Conservation (phyloP, 2,888 invertebrate genomes). For the Barypeithes pellucidus region DNA sequence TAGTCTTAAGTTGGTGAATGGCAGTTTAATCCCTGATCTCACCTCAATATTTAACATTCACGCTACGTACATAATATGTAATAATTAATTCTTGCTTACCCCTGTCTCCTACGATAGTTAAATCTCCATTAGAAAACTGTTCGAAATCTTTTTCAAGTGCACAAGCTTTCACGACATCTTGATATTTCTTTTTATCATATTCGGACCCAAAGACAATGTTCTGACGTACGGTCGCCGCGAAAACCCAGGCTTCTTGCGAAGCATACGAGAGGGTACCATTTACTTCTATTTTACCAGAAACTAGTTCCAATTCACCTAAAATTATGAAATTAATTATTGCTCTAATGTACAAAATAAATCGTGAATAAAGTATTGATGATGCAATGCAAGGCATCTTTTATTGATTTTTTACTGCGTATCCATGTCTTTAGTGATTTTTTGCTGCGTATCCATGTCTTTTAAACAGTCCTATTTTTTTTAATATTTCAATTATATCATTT, state of each 20-base stretch:
- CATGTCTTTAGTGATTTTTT: no score
- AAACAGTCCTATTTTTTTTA: no score
- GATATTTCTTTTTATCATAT: conserved; percentile 76
- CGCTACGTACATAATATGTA: no score
- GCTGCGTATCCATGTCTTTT: no score
- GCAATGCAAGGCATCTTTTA: no score
- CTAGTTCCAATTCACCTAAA: conserved; percentile 75
- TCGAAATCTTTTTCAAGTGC: conserved; percentile 83
- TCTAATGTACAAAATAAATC: no score
- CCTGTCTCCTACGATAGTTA: conserved; percentile 85
- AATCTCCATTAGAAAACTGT: conserved; percentile 80
- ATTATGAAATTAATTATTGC: neutral
- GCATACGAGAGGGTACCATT: conserved; percentile 82
- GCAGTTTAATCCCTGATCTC: no score
- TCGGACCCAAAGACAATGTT: conserved; percentile 89
- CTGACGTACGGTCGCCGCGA: conserved; percentile 83
- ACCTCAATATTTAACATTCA: no score
- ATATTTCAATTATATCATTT: no score
- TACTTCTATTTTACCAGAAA: conserved; percentile 76
- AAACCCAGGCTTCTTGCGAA: conserved; percentile 90
- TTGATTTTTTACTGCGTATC: no score
- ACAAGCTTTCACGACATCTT: conserved; percentile 77
- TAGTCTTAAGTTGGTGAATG: no score
- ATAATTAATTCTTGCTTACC: conserved; percentile 63
- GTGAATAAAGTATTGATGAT: no score